Percentiles rank a stretch among this genome's conserved stretches.
phyloP scores from a whole-genome alignment of 2,888 invertebrate species.

The Taphrorychus bicolor region DNA sequence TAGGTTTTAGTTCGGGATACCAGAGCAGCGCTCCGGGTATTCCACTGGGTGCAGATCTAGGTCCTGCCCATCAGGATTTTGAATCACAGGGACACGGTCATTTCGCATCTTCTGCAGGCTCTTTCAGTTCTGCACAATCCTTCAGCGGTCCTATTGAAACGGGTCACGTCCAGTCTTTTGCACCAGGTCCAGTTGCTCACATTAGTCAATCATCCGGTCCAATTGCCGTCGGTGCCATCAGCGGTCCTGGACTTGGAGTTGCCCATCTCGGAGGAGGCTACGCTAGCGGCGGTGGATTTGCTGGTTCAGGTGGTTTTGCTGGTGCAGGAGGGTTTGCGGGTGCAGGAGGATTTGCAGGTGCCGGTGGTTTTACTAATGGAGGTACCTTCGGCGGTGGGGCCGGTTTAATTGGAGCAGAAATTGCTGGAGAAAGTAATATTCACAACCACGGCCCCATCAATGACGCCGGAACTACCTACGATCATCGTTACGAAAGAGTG shows the following conservation, averaged over 20 bases:
- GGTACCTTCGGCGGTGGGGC: not conserved
- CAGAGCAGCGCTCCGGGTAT: conserved; percentile 30
- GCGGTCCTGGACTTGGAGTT: not conserved
- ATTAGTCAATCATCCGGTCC: not conserved
- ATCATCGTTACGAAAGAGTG: conserved; percentile 49
- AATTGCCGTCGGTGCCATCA: not conserved
- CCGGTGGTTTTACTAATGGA: conserved; percentile 18
- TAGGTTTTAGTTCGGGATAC: conserved; percentile 45
- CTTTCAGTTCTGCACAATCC: not conserved
- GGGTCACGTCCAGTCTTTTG: no score
- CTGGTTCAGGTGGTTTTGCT: no score
- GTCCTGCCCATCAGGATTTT: not conserved
- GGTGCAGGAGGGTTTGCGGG: conserved; percentile 2
- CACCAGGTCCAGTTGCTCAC: not conserved
- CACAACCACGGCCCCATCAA: conserved; percentile 40
- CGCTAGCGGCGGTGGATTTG: conserved; percentile 10
- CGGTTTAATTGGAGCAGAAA: conserved; percentile 8
- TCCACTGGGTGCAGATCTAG: conserved; percentile 13
- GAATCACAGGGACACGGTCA: not conserved
- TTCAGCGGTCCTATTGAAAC: not conserved
- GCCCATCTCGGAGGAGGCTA: not conserved
- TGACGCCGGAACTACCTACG: conserved; percentile 49
- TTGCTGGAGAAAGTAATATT: conserved; percentile 14
- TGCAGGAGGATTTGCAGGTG: conserved; percentile 14
- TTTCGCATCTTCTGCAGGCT: not conserved